These are phyloP conservation scores for Huso huso DNA, from an alignment of 2,797 vertebrate genomes.

Conservation along the genomic window DNA sequence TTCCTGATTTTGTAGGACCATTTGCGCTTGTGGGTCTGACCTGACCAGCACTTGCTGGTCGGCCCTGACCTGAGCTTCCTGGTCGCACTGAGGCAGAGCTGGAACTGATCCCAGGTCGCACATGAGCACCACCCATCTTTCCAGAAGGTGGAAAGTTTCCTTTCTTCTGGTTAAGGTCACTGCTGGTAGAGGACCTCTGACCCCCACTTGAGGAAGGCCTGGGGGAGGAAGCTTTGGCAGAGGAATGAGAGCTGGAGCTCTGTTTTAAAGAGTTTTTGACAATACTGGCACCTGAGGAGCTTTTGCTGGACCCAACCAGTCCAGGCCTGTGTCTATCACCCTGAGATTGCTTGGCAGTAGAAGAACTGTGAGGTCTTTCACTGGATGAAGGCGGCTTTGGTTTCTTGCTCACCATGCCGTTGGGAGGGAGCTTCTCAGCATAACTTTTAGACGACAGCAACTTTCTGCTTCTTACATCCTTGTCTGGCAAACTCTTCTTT, in stretches of 20 bases:
- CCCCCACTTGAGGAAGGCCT: conserved; percentile 48
- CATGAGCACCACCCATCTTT: conserved; percentile 47
- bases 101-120: conserved; percentile 26
- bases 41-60: conserved; percentile 39
- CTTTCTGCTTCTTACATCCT: conserved; percentile 53
- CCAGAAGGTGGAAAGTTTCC: conserved; percentile 41
- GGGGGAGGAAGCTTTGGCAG: conserved; percentile 45
- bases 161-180: conserved; percentile 73
- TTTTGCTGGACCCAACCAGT: conserved; percentile 35
- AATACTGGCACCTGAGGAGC: conserved; percentile 46
- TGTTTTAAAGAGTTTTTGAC: conserved; percentile 55
- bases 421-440: conserved; percentile 36
- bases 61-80: conserved; percentile 39
- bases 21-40: conserved; percentile 36
- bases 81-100: conserved; percentile 36
- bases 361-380: conserved; percentile 50
- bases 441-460: conserved; percentile 35
- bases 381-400: conserved; percentile 42
- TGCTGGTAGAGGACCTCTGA: conserved; percentile 57
- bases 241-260: conserved; percentile 43
- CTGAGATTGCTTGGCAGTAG: conserved; percentile 42
- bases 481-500: conserved; percentile 59
- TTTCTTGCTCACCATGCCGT: conserved; percentile 50
- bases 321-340: conserved; percentile 44
- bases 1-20: conserved; percentile 40